phyloP scores from a whole-genome alignment of 2,888 invertebrate genomes.

The Endomychus coccineus region DNA sequence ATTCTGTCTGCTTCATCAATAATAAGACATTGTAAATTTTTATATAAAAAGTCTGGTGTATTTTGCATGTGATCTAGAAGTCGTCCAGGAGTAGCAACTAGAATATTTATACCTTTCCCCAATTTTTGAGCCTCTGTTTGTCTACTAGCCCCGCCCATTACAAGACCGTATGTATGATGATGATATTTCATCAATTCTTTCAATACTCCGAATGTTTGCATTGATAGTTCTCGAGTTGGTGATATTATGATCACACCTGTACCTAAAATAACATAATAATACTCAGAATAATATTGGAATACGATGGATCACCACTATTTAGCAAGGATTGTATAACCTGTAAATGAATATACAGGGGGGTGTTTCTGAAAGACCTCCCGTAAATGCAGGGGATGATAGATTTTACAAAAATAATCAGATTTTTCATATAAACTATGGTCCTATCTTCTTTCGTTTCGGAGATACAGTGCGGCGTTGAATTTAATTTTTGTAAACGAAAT shows the following conservation, averaged over 20 bases:
- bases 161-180: slow-evolving; percentile 86
- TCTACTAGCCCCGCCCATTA: slow-evolving; percentile 93
- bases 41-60: slow-evolving; percentile 81
- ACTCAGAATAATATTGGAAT: no score
- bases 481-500: no score
- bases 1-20: slow-evolving; percentile 98
- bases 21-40: slow-evolving; percentile 90
- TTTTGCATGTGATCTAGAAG: slow-evolving; percentile 89
- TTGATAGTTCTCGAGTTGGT: slow-evolving; percentile 91
- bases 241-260: slow-evolving; percentile 94
- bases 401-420: no score
- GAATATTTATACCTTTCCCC: slow-evolving; percentile 83
- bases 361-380: no score
- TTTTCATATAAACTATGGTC: no score
- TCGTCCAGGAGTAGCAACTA: slow-evolving; percentile 96
- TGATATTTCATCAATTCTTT: slow-evolving; percentile 87
- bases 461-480: no score
- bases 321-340: no score
- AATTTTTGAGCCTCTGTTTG: slow-evolving; percentile 87
- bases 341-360: no score
- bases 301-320: no score
- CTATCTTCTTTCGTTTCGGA: no score
- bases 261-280: slow-evolving; percentile 6
- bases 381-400: no score
- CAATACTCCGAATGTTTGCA: slow-evolving; percentile 96